phyloP scores from a whole-genome alignment of 2,888 invertebrate genomes.

The Lypha dubia region DNA sequence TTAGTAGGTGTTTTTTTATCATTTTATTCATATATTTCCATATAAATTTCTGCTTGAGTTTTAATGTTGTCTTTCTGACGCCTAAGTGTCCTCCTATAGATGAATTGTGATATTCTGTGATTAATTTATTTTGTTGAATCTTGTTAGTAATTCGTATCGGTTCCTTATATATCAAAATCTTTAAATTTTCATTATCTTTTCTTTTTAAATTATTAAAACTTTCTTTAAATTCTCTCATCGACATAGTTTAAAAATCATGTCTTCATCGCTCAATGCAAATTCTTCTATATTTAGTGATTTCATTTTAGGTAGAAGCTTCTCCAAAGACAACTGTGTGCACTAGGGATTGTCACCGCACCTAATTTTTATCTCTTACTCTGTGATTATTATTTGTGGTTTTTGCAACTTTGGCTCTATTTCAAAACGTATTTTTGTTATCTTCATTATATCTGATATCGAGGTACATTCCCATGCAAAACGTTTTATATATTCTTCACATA shows the following conservation, averaged over 20 bases:
- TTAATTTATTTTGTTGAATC: neutral
- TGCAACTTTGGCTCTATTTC: neutral
- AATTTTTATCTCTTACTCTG: too few relatives aligned
- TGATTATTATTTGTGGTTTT: neutral
- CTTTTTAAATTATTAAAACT: neutral
- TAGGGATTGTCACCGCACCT: neutral
- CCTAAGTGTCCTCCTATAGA: too few relatives aligned
- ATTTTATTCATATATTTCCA: constrained; percentile 2
- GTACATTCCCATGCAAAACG: constrained; percentile 16
- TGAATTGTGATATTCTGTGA: neutral
- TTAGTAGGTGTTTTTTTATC: neutral
- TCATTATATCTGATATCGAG: neutral
- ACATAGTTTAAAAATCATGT: neutral
- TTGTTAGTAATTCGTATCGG: neutral
- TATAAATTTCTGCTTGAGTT: neutral
- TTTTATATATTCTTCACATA: too few relatives aligned
- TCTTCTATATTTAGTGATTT: neutral
- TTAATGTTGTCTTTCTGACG: too few relatives aligned
- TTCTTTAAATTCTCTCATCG: neutral
- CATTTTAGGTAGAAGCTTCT: constrained; percentile 8
- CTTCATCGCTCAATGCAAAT: neutral
- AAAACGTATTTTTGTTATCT: neutral
- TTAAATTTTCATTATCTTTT: neutral
- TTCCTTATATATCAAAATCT: neutral
- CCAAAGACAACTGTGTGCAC: neutral